Evolutionary conservation across 2,113 vertebrate genomes (phyloP), one percentile per base, ranked within the genome.

Genomic region (Halichoerus grypus): DNA sequence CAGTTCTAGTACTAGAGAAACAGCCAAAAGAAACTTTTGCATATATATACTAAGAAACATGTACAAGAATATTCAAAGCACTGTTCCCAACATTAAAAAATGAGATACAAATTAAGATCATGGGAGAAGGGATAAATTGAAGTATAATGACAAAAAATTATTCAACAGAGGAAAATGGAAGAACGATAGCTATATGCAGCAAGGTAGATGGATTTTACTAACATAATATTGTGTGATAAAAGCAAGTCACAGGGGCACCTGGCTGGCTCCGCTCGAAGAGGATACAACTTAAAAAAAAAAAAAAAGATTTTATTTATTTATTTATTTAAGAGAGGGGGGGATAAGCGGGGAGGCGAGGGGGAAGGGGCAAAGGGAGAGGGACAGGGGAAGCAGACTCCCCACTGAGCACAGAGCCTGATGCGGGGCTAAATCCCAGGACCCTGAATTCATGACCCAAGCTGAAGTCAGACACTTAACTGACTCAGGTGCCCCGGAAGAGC

Each of bases 131-230:
- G 21, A 92, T 72, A 92, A 86, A 93, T 4, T 67, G 22, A 4
- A 65, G 18, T 28, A 88, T 18, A 49, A 18, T 67, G 36, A 92
- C 51, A 80, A 93, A 87, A 39, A 88, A 72, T 53, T 85, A 53
- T 71, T 71, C 31, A 81, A 51, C 74, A 88, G 85, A 94, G 76
- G 88, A 94, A 88, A 94, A 61, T 31, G 5, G 36, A 80, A 87
- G 7, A 81, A 88, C 24, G 74, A 81, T 16, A 92, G 55, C 57
- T 91, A 55, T 28, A 74, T 31, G 14, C 2, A 67, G 5, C 2
- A 55, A 53, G 18, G 24, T 76, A 12, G 49, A 77, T 12, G 28
- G 71, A 83, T 83, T 63, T 88, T 71, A 63, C 26, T 63, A 57
- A 36, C 46, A 93, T 36, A 83, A 46, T n/a, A 85, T n/a, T 87